Percentiles rank a stretch among this genome's conserved stretches.
phyloP scores from a whole-genome alignment of 2,888 invertebrate species.

The Tetramorium bicarinatum region DNA sequence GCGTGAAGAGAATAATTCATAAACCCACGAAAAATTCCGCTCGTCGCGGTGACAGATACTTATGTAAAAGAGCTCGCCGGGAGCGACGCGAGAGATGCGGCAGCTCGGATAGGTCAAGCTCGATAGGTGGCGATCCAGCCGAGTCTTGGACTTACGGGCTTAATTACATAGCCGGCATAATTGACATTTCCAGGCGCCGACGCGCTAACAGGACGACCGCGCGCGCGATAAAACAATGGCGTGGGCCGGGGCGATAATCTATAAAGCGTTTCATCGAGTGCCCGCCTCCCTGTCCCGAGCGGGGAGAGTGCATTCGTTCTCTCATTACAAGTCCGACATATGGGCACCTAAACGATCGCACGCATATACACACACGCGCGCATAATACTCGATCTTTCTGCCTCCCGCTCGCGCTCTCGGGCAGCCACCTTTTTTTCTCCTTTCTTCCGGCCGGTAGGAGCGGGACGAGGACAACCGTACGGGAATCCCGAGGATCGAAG shows the following conservation, averaged over 20 bases:
- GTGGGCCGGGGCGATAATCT: conserved; percentile 76
- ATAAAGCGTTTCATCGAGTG: conserved; percentile 82
- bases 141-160: neutral
- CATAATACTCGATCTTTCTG: conserved; percentile 49
- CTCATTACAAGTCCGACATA: conserved; percentile 83
- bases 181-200: conserved; percentile 47
- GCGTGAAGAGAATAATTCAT: neutral
- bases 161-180: conserved; percentile 40
- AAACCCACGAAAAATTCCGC: neutral
- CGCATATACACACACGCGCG: conserved; percentile 63
- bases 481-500: conserved; percentile 55
- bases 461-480: conserved; percentile 55
- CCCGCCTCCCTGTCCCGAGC: conserved; percentile 77
- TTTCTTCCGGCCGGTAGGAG: conserved; percentile 57
- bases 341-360: conserved; percentile 81
- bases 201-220: conserved; percentile 42
- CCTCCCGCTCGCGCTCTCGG: conserved; percentile 34
- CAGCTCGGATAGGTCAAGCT: neutral
- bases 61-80: neutral
- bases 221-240: conserved; percentile 73
- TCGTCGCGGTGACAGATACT: neutral
- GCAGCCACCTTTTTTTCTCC: conserved; percentile 26
- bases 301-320: conserved; percentile 71
- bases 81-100: neutral
- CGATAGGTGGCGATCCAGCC: neutral